Conservation (phyloP, 2,888 invertebrate genomes). For the Muschampia plurimacula region DNA sequence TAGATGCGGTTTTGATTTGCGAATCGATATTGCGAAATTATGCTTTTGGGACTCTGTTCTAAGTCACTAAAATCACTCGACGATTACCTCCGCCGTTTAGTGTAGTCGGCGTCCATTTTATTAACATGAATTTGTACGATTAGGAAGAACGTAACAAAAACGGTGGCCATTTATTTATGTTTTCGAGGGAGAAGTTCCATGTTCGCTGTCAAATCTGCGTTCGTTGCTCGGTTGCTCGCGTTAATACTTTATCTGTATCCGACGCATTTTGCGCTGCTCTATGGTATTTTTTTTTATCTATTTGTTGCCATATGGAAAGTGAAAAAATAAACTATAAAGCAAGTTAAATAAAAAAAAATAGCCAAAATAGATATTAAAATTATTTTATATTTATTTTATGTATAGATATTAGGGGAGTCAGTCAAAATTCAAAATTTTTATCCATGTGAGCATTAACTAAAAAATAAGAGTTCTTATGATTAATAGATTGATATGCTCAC, state of each 20-base stretch:
- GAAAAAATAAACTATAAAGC: background rate
- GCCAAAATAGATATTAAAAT: background rate
- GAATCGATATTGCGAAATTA: slow-evolving; percentile 49
- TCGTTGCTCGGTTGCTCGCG: slow-evolving; percentile 57
- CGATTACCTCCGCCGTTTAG: slow-evolving; percentile 65
- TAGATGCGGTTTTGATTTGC: slow-evolving; percentile 61
- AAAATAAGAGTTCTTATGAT: too few species aligned
- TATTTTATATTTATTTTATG: too few species aligned
- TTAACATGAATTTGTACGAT: slow-evolving; percentile 70
- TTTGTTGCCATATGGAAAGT: background rate
- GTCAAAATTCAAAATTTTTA: too few species aligned
- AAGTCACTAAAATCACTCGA: slow-evolving; percentile 33
- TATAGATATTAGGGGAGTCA: too few species aligned
- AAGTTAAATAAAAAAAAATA: background rate
- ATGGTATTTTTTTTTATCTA: slow-evolving; percentile 42
- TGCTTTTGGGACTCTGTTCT: background rate
- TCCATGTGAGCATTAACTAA: too few species aligned
- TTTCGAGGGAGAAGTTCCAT: slow-evolving; percentile 73
- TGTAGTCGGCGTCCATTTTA: slow-evolving; percentile 80
- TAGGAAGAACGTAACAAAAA: slow-evolving; percentile 79
- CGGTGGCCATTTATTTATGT: slow-evolving; percentile 85
- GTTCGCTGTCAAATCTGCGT: slow-evolving; percentile 65
- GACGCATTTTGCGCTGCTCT: slow-evolving; percentile 46
- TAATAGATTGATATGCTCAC: too few species aligned
- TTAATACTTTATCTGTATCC: slow-evolving; percentile 44